phyloP scores from a whole-genome alignment of 1,140 invertebrate genomes.

The Agraylea sexmaculata region DNA sequence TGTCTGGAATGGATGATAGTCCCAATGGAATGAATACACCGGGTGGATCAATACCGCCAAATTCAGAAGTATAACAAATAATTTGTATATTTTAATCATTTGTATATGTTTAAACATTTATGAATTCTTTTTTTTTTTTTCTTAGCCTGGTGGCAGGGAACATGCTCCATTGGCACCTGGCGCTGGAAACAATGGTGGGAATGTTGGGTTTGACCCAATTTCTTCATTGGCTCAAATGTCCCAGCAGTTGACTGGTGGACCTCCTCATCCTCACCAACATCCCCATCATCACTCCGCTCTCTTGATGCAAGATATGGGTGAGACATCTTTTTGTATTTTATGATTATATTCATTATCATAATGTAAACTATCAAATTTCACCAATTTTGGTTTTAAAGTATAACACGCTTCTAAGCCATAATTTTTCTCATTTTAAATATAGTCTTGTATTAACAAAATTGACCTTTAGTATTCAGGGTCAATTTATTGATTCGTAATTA shows the following conservation, averaged over 20 bases:
- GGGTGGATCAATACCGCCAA: conserved; percentile 7
- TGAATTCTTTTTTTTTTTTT: background rate
- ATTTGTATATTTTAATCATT: background rate
- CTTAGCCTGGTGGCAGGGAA: conserved; percentile 22
- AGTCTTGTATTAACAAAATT: no score
- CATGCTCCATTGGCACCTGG: conserved; percentile 33
- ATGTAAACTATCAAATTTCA: no score
- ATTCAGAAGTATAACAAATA: background rate
- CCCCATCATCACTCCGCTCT: conserved; percentile 17
- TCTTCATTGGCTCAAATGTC: conserved; percentile 90
- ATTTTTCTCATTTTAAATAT: no score
- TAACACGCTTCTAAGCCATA: no score
- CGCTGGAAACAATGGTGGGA: conserved; percentile 31
- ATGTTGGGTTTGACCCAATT: conserved; percentile 70
- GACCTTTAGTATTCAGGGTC: no score
- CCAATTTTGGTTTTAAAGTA: no score
- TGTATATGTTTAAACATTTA: background rate
- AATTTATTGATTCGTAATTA: no score
- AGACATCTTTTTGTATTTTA: conserved; percentile 1
- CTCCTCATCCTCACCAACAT: conserved; percentile 16
- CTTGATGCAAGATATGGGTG: conserved; percentile 21
- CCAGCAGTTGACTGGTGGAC: conserved; percentile 60
- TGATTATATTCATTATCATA: no score
- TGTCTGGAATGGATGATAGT: conserved; percentile 17
- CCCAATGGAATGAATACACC: conserved; percentile 12